Evolutionary conservation across 2,888 invertebrate genomes (phyloP).

Genomic region (Nephrotoma appendiculata): DNA sequence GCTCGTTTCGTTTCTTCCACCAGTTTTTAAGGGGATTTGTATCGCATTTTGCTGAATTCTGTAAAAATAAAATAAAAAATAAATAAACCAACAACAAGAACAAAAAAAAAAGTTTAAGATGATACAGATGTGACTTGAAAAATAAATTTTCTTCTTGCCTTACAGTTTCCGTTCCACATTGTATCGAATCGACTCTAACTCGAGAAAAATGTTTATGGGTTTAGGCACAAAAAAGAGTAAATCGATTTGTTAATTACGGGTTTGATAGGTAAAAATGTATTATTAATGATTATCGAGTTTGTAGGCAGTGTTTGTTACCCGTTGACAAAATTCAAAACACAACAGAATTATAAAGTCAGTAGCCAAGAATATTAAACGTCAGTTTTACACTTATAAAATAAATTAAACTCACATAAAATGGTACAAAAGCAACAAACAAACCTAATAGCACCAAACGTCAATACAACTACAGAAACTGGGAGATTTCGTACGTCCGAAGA

Average conservation of each 20-base stretch:
- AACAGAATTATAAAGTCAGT: no score
- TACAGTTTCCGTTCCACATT: neutral
- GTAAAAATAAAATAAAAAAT: neutral
- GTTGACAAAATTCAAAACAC: neutral
- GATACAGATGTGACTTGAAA: neutral
- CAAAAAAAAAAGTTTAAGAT: neutral
- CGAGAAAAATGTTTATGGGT: neutral
- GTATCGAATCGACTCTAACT: neutral
- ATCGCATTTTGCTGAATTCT: neutral
- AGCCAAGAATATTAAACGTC: no score
- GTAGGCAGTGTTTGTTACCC: neutral
- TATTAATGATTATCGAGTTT: neutral
- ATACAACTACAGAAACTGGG: neutral
- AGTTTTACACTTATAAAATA: no score
- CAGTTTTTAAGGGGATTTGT: neutral
- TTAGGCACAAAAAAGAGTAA: neutral
- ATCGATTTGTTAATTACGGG: neutral
- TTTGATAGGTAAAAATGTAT: neutral
- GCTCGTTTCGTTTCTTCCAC: neutral
- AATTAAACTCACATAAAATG: no score
- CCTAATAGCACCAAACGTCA: neutral
- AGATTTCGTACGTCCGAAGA: neutral
- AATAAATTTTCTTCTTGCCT: neutral
- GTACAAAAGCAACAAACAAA: no score
- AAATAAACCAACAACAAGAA: neutral